Base-by-base conservation (phyloP, 2,113 vertebrate genomes). In the Opisthocomus hoazin region DNA sequence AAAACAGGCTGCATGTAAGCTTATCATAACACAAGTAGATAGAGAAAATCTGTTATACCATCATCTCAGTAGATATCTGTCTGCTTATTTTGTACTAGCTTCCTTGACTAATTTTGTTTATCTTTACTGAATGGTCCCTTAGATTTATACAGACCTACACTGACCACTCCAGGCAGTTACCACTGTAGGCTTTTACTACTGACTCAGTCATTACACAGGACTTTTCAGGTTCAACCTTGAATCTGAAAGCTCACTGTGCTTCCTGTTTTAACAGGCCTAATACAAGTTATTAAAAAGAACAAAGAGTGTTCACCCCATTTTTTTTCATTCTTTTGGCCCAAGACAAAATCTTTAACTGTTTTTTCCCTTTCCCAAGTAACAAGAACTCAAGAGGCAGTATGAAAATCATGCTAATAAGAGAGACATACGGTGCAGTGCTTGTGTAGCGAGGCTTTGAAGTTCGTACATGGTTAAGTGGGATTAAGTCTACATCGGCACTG, bases 391-490 rank as follows among this genome's bases (percentile, higher is more conserved):
- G 24, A 57, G 11, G 18, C 21, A 69, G 5, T 14, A 48, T 24
- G 30, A 61, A 85, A 90, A 41, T 36, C 29, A 39, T 37, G 16
- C 5, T 26, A 43, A 9, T 3, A 53, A 64, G n/a, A 6, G 29
- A 73, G 88, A 96, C 97, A 95, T 89, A 98, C 97, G 83, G 17
- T 46, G 96, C 84, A 50, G 96, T 95, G 20, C 43, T 93, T 26
- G 96, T 91, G 65, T 96, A 93, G 4, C 15, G 43, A 36, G 93
- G 97, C 24, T 96, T 61, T 39, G 93, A 64, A 46, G 63, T 97
- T 87, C 84, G 90, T 65, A 97, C 96, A 30, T 74, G 15, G 54
- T 97, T 98, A 65, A 98, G 51, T 3, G 96, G 96, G 3, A 74
- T 54, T 73, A 98, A 96, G 57, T 95, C 96, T 85, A 96, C 96